Conservation (phyloP, 2,888 invertebrate genomes). For the Eilema sororculum region DNA sequence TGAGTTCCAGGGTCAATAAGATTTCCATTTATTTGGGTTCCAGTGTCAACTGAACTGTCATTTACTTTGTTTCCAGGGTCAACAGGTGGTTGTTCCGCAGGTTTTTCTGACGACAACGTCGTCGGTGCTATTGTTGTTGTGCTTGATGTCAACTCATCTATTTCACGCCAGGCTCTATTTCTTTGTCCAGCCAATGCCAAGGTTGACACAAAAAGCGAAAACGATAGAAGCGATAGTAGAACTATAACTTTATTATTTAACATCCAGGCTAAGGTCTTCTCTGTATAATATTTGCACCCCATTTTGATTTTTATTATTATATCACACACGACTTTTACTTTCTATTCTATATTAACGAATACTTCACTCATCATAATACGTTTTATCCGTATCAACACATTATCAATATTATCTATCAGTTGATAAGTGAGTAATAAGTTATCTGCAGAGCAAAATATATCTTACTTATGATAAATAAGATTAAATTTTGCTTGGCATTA, state of each 20-base stretch:
- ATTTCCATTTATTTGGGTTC: not conserved
- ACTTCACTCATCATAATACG: conserved; percentile 23
- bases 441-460: conserved; percentile 11
- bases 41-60: not conserved
- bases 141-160: conserved; percentile 46
- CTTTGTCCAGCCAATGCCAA: conserved; percentile 71
- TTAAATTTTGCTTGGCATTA: conserved; percentile 19
- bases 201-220: conserved; percentile 76
- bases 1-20: not conserved
- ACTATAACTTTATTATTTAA: conserved; percentile 78
- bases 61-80: not conserved
- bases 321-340: conserved; percentile 35
- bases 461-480: conserved; percentile 22
- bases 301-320: conserved; percentile 38
- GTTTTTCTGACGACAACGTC: too few species aligned
- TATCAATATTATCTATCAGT: conserved; percentile 32
- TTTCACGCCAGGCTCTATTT: conserved; percentile 57
- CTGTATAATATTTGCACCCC: conserved; percentile 68
- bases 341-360: conserved; percentile 30
- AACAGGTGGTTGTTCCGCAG: not conserved
- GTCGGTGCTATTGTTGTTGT: conserved; percentile 10
- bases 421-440: conserved; percentile 27
- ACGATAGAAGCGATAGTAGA: conserved; percentile 69
- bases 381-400: conserved; percentile 31
- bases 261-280: conserved; percentile 70